Percentiles rank a stretch among this genome's conserved stretches.
phyloP scores from a whole-genome alignment of 2,888 invertebrate genomes.

The Alcis repandata region DNA sequence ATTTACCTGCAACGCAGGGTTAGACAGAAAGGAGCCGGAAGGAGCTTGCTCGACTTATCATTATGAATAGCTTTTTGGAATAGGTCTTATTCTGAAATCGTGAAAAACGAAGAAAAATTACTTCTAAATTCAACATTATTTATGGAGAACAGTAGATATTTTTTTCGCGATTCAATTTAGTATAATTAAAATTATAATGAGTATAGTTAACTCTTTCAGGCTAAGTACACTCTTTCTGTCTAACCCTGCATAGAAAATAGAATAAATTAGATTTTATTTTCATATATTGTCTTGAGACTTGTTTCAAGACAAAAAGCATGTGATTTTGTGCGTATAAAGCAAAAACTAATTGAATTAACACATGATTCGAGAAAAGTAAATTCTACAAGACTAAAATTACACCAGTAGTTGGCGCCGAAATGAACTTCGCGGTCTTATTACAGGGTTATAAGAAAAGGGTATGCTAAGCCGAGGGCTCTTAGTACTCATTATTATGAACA shows the following conservation, averaged over 20 bases:
- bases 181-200: not conserved
- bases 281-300: not conserved
- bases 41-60: too few species aligned
- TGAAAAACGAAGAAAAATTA: too few species aligned
- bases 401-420: too few species aligned
- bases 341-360: not conserved
- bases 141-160: too few species aligned
- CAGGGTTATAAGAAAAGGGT: too few species aligned
- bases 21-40: not conserved
- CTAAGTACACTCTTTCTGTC: not conserved
- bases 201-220: not conserved
- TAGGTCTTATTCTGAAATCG: too few species aligned
- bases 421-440: too few species aligned
- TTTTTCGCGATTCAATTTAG: not conserved
- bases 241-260: slow-evolving; percentile 1
- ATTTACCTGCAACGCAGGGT: not conserved
- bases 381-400: too few species aligned
- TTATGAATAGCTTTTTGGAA: too few species aligned
- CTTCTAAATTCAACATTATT: too few species aligned
- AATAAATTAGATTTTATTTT: not conserved
- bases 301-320: not conserved
- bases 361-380: not conserved
- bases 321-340: slow-evolving; percentile 7
- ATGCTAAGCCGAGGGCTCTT: too few species aligned
- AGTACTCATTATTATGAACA: too few species aligned